Percentiles rank a stretch among this genome's conserved stretches.
Conservation (phyloP, 2,113 vertebrate species). For the Peromyscus polionotus region DNA sequence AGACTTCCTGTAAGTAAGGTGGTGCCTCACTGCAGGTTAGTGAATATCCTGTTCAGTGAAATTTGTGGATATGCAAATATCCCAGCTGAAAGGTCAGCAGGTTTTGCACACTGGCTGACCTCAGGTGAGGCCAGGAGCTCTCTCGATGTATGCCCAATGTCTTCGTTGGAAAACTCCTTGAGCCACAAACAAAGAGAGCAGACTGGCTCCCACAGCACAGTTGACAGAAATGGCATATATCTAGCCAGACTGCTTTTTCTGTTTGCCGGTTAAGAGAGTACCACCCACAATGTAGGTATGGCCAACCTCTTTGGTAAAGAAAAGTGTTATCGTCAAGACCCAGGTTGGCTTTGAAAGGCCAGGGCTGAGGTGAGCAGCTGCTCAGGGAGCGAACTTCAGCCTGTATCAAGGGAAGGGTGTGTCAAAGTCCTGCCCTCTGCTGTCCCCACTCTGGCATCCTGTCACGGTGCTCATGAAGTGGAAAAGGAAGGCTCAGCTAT, state of each 20-base stretch:
- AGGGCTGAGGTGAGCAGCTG: neutral
- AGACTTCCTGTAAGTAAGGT: neutral
- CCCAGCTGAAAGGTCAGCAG: neutral
- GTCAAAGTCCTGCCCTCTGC: no score
- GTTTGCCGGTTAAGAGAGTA: neutral
- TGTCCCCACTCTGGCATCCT: neutral
- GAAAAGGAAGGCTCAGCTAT: neutral
- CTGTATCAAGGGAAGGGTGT: neutral
- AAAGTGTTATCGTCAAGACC: neutral
- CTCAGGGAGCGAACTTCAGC: neutral
- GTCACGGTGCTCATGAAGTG: neutral
- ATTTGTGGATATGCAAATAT: neutral
- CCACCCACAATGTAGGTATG: neutral
- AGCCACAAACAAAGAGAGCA: neutral
- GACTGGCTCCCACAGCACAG: neutral
- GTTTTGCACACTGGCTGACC: neutral
- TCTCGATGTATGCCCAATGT: neutral
- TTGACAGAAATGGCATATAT: conserved; percentile 35
- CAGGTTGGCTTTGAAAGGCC: neutral
- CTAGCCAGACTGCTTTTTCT: neutral
- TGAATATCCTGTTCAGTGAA: neutral
- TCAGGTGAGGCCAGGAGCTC: neutral
- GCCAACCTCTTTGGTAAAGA: conserved; percentile 37
- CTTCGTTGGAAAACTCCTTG: conserved; percentile 47
- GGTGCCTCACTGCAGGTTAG: neutral